Base-by-base conservation (phyloP, 2,113 vertebrate genomes). In the Eurypyga helias region DNA sequence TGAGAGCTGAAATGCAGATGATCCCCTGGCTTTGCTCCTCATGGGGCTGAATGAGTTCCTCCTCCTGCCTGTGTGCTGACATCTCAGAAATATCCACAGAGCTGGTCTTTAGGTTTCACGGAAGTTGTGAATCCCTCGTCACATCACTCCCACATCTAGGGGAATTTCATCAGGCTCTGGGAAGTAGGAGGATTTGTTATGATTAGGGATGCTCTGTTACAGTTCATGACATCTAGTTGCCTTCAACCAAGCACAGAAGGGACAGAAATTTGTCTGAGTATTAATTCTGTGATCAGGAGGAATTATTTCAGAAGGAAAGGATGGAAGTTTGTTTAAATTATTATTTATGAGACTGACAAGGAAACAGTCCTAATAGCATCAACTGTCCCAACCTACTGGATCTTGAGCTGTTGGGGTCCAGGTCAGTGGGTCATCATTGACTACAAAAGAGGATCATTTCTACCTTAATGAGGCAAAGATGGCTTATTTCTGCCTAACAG, bases 401-500 rank as follows among this genome's bases (percentile, higher is more conserved):
- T 95, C 66, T 41, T 89, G 95, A 96, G 34, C 67, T 91, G 61
- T 83, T 90, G 90, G 58, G 69, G 79, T 85, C 69, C 41, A 62
- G 94, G 96, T 95, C 96, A 96, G 73, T 69, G 88, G 93, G 89
- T 97, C 93, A 85, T 83, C 89, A 87, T 11, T 84, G 78, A 54
- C 84, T 87, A 71, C 55, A 81, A 91, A 96, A 94, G 79, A 88
- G 84, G 89, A 96, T 96, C 5, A 66, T 97, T 96, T 97, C 71
- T 95, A 80, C 75, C 71, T 94, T 95, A 96, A 94, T 89, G 73
- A 97, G 89, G 48, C 67, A 95, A 96, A 97, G 78, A 96, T 94
- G 85, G 87, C 65, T 97, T 92, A 95, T 95, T 97, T 85, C 83
- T 0, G 7, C 57, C 66, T 92, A 83, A 45, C 90, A 95, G 95